Base-by-base conservation (phyloP, 2,888 invertebrate species). In the Magallana nippona region DNA sequence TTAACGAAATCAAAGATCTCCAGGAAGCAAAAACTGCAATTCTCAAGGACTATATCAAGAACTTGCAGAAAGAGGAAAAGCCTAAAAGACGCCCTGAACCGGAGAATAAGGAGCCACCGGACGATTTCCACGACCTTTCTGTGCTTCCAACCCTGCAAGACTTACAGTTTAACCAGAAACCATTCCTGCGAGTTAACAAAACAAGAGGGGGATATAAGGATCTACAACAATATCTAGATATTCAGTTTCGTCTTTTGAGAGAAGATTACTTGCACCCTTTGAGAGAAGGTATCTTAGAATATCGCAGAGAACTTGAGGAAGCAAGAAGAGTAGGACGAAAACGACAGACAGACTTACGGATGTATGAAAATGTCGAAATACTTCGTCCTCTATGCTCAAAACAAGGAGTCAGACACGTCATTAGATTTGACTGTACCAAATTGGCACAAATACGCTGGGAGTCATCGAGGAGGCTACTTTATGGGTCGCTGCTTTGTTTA, bases 221-320 rank as follows among this genome's bases (percentile, higher is more conserved):
- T 91, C 95, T 96, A 0, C 95, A 96, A 81, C 96, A 97, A 90
- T 98, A 98, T 92, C 94, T 98, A 27, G 96, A 97, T 89, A 95
- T 92, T 2, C 97, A 97, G 89, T 97, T 97, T 91, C 95, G 96
- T 55, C 94, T 97, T 56, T 92, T 98, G 79, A 94, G 97, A 57
- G 97, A 98, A 94, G 98, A 98, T 94, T 97, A 97, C 91, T 95
- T 97, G 57, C 95, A 95, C 44, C 97, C 97, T 0, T 92, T 98
- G 44, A 94, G 97, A 57, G 95, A 96, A 90, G 97, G 96, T 85
- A 95, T 97, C 92, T 92, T 93, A 88, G 95, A 95, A 91, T 96
- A 95, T 90, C 91, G 95, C 87, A 58, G 62, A 11, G 85, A 82
- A 10, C 44, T 84, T n/a, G 81, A 83, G n/a, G 55, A 79, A 1